A percentile compares a stretch with the other conserved stretches of the same genome.
Conservation (phyloP, 2,888 invertebrate genomes). For the Tachina grossa region DNA sequence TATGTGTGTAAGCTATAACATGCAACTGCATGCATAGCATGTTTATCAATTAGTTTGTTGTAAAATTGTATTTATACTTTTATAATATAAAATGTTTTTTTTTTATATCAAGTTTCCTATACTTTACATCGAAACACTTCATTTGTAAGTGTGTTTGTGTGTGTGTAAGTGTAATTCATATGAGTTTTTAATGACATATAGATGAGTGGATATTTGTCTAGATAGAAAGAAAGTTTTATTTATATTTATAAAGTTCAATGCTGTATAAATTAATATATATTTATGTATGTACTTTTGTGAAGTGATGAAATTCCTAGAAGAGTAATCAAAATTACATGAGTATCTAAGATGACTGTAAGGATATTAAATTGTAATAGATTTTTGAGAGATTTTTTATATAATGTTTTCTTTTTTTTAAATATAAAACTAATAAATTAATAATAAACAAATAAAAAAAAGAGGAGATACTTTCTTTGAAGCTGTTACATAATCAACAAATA, state of each 20-base stretch:
- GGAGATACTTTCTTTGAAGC: no score
- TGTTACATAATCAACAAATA: no score
- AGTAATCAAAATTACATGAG: conserved; percentile 15
- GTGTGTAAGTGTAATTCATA: background rate
- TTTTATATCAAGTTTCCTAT: background rate
- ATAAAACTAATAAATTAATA: no score
- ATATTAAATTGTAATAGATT: conserved; percentile 9
- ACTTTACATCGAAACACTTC: no score
- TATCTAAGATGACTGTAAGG: conserved; percentile 19
- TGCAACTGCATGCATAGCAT: conserved; percentile 35
- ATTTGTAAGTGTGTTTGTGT: no score
- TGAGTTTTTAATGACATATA: conserved; percentile 57
- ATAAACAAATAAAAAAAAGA: no score
- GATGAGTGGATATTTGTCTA: conserved; percentile 36
- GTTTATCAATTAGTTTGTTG: conserved; percentile 67
- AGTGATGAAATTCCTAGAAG: background rate
- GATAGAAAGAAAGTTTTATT: background rate
- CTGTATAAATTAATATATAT: background rate
- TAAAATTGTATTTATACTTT: background rate
- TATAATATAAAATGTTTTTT: conserved; percentile 8
- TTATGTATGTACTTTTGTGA: background rate
- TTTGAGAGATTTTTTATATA: no score
- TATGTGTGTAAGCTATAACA: conserved; percentile 2
- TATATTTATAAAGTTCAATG: conserved; percentile 4
- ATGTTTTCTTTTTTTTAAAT: no score